Evolutionary conservation across 2,797 vertebrate genomes (phyloP), one percentile per base, ranked within the genome.

Genomic region (Iguana delicatissima): DNA sequence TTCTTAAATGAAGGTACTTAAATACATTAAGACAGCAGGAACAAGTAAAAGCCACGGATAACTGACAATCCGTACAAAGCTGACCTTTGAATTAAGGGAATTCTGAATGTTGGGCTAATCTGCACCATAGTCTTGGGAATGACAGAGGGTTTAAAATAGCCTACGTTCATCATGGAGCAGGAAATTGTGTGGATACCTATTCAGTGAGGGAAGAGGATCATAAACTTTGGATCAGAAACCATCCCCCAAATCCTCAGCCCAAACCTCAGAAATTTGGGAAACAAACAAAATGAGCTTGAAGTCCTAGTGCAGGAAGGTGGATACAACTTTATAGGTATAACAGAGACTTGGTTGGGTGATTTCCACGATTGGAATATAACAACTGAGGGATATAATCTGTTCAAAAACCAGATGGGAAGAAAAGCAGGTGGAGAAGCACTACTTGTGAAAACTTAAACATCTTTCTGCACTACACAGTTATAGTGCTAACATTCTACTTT

Each of bases 41-140:
- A 79, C 6, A 91, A 13, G 59, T 89, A 46, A 87, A 80, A 88
- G 57, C 89, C 64, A 6, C 12, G 90, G 81, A 82, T 84, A 91
- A 82, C 85, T 80, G 5, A 32, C 24, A 69, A 32, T 32, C 29
- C 67, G 32, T 32, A 32, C 67, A 69, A 69, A 69, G 67, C 84
- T 80, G 77, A 69, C 16, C 52, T 73, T 59, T 46, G 10, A 59
- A 42, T 82, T 57, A 42, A 50, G 67, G 32, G 67, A 14, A n/a
- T 81, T 74, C 35, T 74, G 14, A 73, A 73, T 50, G 64, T 24
- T 90, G n/a, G 12, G 74, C 38, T 85, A 52, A 2, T 88, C 35
- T 86, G 12, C 72, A 67, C 72, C 42, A 35, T 85, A 32, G 83
- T 79, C 32, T 81, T 93, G 83, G 42, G 62, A 4, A 85, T 16